These are phyloP conservation scores for Trachelus iudaicus DNA, from an alignment of 2,888 invertebrate genomes.

Conservation along the genomic window DNA sequence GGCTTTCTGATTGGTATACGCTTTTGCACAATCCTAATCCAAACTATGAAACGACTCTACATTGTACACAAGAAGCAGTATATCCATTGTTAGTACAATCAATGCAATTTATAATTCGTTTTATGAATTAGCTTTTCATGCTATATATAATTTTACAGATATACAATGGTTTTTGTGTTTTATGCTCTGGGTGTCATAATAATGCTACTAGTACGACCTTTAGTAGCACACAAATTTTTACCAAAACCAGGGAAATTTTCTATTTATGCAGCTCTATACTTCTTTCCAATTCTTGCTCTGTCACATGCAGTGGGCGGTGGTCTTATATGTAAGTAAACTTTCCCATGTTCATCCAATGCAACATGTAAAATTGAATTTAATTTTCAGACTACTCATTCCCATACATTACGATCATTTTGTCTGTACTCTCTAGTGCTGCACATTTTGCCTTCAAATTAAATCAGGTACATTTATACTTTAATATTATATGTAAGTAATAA, in stretches of 20 bases:
- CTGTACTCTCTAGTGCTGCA: constrained; percentile 91
- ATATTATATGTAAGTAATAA: background rate
- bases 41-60: constrained; percentile 86
- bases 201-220: constrained; percentile 83
- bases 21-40: constrained; percentile 93
- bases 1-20: constrained; percentile 97
- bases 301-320: constrained; percentile 92
- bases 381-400: constrained; percentile 94
- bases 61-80: constrained; percentile 98
- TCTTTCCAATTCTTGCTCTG: constrained; percentile 88
- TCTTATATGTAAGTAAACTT: constrained; percentile 80
- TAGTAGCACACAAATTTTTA: constrained; percentile 76
- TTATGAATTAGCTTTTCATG: background rate
- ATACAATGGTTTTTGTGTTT: constrained; percentile 91
- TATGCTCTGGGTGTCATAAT: constrained; percentile 84
- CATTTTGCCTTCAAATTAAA: constrained; percentile 90
- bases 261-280: constrained; percentile 94
- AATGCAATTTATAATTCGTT: background rate
- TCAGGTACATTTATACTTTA: constrained; percentile 69
- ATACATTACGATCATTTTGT: constrained; percentile 89
- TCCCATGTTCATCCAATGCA: background rate
- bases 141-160: constrained; percentile 69
- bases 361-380: constrained; percentile 24
- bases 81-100: constrained; percentile 87
- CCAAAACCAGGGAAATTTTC: constrained; percentile 79